phyloP scores from a whole-genome alignment of 2,888 invertebrate species.

The Synergus itoensis region DNA sequence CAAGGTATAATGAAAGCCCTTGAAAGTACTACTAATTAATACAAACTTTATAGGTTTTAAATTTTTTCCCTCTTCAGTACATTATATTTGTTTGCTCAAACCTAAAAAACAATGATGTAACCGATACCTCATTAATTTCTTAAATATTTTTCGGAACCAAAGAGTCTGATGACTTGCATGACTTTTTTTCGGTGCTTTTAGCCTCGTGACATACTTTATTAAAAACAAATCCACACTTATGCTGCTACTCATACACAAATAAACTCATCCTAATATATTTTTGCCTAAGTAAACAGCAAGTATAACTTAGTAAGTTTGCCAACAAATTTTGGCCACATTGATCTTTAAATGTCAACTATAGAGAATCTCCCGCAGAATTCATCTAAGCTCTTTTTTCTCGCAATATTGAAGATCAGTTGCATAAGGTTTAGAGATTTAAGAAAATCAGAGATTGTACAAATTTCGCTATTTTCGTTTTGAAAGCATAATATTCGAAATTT shows the following conservation, averaged over 20 bases:
- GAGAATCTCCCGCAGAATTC: conserved; percentile 6
- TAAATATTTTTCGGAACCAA: neutral
- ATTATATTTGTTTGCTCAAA: neutral
- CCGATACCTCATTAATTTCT: neutral
- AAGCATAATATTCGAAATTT: neutral
- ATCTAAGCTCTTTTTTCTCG: neutral
- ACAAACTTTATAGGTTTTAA: no score
- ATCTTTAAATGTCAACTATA: conserved; percentile 12
- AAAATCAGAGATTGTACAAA: neutral
- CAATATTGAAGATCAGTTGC: neutral
- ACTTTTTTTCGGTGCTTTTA: conserved; percentile 8
- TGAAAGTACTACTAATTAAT: no score
- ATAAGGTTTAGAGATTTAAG: neutral
- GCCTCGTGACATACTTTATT: conserved; percentile 22
- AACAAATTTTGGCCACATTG: conserved; percentile 12
- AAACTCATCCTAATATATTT: conserved; percentile 13
- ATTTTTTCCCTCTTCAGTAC: neutral
- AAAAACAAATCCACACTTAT: conserved; percentile 10
- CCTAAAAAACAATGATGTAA: neutral
- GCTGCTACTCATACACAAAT: neutral
- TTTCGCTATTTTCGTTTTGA: no score
- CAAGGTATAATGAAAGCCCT: no score
- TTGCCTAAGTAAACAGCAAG: conserved; percentile 12
- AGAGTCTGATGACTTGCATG: neutral
- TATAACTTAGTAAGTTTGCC: conserved; percentile 16